Evolutionary conservation across 2,113 vertebrate genomes (phyloP).

Genomic region (Oncorhynchus clarkii): DNA sequence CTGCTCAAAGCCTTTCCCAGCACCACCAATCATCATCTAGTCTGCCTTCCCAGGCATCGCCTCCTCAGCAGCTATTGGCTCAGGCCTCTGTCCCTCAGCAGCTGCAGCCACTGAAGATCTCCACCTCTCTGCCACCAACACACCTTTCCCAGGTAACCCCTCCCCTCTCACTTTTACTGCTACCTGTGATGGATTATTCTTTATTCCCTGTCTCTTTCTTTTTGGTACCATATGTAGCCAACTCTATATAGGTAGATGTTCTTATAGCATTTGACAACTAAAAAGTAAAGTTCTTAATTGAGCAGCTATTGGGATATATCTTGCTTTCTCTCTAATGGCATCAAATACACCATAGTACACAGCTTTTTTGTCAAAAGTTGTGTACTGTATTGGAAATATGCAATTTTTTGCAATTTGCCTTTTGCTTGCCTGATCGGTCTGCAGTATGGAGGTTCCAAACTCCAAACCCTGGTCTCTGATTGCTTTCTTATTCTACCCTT

Average conservation of each 20-base stretch:
- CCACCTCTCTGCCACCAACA: conserved; percentile 57
- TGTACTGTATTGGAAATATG: too few relatives aligned
- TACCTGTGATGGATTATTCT: neutral
- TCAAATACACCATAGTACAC: too few relatives aligned
- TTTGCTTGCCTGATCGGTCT: too few relatives aligned
- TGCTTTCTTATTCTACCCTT: conserved; percentile 37
- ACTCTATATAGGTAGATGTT: too few relatives aligned
- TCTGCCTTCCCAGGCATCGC: conserved; percentile 43
- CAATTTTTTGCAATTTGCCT: too few relatives aligned
- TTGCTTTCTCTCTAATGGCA: neutral
- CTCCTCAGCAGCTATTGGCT: conserved; percentile 36
- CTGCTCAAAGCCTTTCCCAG: conserved; percentile 64
- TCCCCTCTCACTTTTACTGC: too few relatives aligned
- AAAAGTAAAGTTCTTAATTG: too few relatives aligned
- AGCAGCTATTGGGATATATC: neutral
- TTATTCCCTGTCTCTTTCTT: neutral
- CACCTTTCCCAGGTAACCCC: conserved; percentile 79
- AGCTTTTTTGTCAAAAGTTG: too few relatives aligned
- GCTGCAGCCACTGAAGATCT: conserved; percentile 78
- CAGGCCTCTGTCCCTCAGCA: conserved; percentile 48
- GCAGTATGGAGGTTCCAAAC: too few relatives aligned
- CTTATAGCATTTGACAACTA: too few relatives aligned
- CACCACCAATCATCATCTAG: conserved; percentile 61
- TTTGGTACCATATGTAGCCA: too few relatives aligned
- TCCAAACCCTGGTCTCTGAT: conserved; percentile 24